Evolutionary conservation across 2,888 invertebrate species (phyloP), one percentile per base, ranked within the genome.

Genomic region (Panopea generosa): DNA sequence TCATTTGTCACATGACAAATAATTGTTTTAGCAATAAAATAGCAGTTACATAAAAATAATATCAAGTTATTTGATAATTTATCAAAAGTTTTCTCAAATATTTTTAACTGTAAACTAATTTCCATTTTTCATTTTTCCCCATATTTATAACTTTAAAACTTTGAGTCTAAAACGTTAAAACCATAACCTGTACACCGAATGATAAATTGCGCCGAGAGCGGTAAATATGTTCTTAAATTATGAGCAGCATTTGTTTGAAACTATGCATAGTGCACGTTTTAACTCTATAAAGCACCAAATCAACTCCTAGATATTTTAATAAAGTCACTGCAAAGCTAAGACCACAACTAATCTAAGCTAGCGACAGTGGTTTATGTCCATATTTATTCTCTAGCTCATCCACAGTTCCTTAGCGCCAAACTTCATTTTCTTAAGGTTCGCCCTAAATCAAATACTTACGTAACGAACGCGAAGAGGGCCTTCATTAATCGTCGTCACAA

Each of bases 381-480:
- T 73, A 67, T 67, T 73, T 67, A 73, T 66, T 61, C 49, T 66
- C 49, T 52, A 38, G n/a, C n/a, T 33, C 45, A 57, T 73, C 60
- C 22, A n/a, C 26, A 55, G 73, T 73, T 67, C 60, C 73, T 60
- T 27, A 40, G 73, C 29, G 59, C 65, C 61, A 26, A 18, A 40
- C 60, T 52, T 66, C 47, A 66, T 73, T 73, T 67, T 49, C 43
- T 61, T 61, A 66, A 67, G 67, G 61, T 59, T 56, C 66, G 22
- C 26, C 33, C 59, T 63, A 71, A 67, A 77, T 77, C 72, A 77
- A 68, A 72, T 67, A 72, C 77, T 77, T 72, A 67, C 72, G 68
- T 53, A 72, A 63, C 55, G 49, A 59, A 63, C 45, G 77, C 63
- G 60, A 72, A 63, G 68, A 26, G 27, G 47, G 22, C 26, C 22